A percentile compares a stretch with the other conserved stretches of the same genome.
Conservation (phyloP, 2,113 vertebrate species). For the Dissostichus mawsoni region DNA sequence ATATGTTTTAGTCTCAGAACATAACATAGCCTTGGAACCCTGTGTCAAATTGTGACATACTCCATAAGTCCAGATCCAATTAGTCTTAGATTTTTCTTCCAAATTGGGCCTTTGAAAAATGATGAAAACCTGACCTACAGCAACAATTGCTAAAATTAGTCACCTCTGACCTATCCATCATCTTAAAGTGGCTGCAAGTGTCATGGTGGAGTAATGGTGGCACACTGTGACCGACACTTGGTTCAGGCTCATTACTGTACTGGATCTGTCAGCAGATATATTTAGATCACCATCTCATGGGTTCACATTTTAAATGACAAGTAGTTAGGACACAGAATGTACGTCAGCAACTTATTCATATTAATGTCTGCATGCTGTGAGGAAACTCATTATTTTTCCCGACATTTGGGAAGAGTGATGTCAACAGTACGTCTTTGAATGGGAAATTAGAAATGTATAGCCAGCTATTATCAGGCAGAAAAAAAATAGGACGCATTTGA, state of each 20-base stretch:
- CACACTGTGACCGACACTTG: slow-evolving; percentile 71
- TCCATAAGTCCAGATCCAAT: slow-evolving; percentile 66
- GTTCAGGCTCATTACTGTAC: slow-evolving; percentile 79
- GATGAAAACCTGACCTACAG: slow-evolving; percentile 59
- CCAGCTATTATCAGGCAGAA: slow-evolving; percentile 47
- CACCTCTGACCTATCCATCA: slow-evolving; percentile 77
- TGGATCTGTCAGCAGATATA: slow-evolving; percentile 76
- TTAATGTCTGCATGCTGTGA: slow-evolving; percentile 76
- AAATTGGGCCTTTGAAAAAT: slow-evolving; percentile 67
- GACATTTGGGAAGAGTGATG: slow-evolving; percentile 59
- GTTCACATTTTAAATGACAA: slow-evolving; percentile 77
- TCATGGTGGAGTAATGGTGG: slow-evolving; percentile 64
- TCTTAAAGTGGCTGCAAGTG: slow-evolving; percentile 37
- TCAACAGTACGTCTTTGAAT: slow-evolving; percentile 69
- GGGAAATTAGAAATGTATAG: slow-evolving; percentile 53
- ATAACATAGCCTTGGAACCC: slow-evolving; percentile 13
- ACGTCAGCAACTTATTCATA: slow-evolving; percentile 76
- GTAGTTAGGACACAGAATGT: slow-evolving; percentile 74
- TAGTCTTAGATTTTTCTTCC: slow-evolving; percentile 58
- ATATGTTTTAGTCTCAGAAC: not conserved
- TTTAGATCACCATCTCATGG: slow-evolving; percentile 75
- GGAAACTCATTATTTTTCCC: slow-evolving; percentile 80
- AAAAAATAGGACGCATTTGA: slow-evolving; percentile 24
- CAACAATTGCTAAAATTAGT: slow-evolving; percentile 72
- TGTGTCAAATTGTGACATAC: slow-evolving; percentile 35